Percentiles rank a stretch among this genome's conserved stretches.
These are phyloP conservation scores for Cosmia trapezina DNA, from an alignment of 2,888 invertebrate genomes.

Conservation along the genomic window DNA sequence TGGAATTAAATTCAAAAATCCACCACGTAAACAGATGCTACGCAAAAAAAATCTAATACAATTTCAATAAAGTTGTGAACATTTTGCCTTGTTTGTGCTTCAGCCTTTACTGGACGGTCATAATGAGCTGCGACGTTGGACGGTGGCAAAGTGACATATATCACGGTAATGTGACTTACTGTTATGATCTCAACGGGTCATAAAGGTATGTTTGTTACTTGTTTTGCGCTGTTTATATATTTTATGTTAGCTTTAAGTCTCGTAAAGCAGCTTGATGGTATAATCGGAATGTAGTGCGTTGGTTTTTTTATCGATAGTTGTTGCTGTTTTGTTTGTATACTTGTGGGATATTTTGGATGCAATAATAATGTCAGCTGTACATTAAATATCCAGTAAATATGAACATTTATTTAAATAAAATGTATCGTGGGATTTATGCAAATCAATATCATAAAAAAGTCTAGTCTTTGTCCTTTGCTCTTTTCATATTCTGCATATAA, in stretches of 20 bases:
- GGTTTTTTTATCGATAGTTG: conserved; percentile 16
- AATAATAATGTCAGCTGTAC: neutral
- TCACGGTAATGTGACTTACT: conserved; percentile 83
- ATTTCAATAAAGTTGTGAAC: conserved; percentile 7
- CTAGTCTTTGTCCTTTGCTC: neutral
- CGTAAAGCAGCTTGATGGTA: conserved; percentile 43
- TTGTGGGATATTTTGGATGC: neutral
- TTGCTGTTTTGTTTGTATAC: neutral
- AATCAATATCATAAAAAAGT: neutral
- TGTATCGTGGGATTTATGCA: neutral
- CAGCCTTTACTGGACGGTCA: conserved; percentile 53
- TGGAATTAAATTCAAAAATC: neutral
- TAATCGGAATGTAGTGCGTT: conserved; percentile 32
- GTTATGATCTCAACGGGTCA: conserved; percentile 78
- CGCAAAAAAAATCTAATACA: neutral
- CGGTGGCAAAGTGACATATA: conserved; percentile 74
- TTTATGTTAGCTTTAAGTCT: conserved; percentile 45
- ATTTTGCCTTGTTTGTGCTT: conserved; percentile 29
- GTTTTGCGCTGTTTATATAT: conserved; percentile 55
- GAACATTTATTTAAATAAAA: conserved; percentile 1
- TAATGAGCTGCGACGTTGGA: conserved; percentile 62
- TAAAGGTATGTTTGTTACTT: conserved; percentile 74
- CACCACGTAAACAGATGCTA: neutral
- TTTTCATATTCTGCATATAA: neutral
- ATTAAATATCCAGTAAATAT: neutral